Evolutionary conservation across 64 coral and sea anemone genomes (phyloP), one percentile per base, ranked within the genome.

Genomic region (Porites australiensis): DNA sequence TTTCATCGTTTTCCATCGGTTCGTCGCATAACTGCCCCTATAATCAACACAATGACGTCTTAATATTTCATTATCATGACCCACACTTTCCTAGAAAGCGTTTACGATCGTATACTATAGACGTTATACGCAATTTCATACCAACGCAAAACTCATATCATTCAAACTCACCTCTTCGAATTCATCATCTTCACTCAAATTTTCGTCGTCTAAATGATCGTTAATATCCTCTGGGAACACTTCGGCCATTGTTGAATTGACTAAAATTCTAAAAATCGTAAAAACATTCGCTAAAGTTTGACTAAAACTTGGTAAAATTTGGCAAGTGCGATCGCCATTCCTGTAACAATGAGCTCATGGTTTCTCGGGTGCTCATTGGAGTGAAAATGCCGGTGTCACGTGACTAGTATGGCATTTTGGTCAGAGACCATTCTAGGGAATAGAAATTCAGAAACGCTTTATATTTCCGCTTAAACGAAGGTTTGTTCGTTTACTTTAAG

Each of bases 341-440:
- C 65, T 51, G 82, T 77, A 90, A 90, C 95, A 96, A 96, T 96
- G 95, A 96, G 95, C 95, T 96, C 95, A 96, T 96, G 91, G 89
- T 45, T 14, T 16, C 63, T 69, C 63, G 81, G 62, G 81, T 45
- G 15, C 22, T 48, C 37, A 84, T 84, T 84, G 81, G 63, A 68
- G 81, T 84, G 62, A 84, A 78, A 84, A 84, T 3, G 63, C 81
- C 81, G 81, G 81, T 84, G 64, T 84, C 81, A 84, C 81, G 81
- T 84, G 81, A 68, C 63, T 10, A 70, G n/a, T 4, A 44, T 4
- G 71, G 12, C 12, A 4, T 9, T 57, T 12, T 12, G 4, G 53
- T 74, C 44, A 43, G 70, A 16, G 63, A 65, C 63, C 45, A 48
- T 74, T 74, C 47, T 44, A 23, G 43, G 71, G 45, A 45, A 74